Percentiles rank a stretch among this genome's conserved stretches.
Evolutionary conservation across 1,140 invertebrate genomes (phyloP).

Genomic region (Aphelinus atriplicis): DNA sequence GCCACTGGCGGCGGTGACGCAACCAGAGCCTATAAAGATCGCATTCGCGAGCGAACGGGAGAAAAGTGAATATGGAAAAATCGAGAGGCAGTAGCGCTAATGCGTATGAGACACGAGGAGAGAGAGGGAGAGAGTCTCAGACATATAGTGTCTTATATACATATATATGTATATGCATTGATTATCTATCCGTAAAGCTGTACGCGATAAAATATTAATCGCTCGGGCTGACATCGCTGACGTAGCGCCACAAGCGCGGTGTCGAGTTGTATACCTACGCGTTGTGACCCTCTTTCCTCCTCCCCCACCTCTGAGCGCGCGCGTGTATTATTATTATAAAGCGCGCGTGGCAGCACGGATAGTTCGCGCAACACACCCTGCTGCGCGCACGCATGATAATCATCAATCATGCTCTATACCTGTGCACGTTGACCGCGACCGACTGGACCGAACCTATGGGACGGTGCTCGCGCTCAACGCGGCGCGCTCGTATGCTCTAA

Average conservation of each 20-base stretch:
- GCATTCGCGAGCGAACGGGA: not conserved
- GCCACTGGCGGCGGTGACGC: not conserved
- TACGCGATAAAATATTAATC: slow-evolving; percentile 51
- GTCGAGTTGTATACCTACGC: slow-evolving; percentile 32
- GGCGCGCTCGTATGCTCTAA: no score
- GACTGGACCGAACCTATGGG: no score
- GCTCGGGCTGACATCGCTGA: slow-evolving; percentile 28
- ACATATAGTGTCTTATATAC: no score
- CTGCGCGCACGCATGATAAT: no score
- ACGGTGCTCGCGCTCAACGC: no score
- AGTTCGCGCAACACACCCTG: no score
- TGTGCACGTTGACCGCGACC: no score
- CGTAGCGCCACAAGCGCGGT: not conserved
- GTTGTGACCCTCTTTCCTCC: slow-evolving; percentile 26
- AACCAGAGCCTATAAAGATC: not conserved
- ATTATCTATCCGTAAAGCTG: slow-evolving; percentile 46
- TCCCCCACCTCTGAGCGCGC: not conserved
- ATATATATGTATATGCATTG: slow-evolving; percentile 31
- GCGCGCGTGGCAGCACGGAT: not conserved
- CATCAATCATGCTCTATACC: no score
- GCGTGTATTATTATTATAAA: slow-evolving; percentile 8
- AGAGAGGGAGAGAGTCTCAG: not conserved
- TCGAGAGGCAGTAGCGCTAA: not conserved
- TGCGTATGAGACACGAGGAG: not conserved
- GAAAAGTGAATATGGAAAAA: slow-evolving; percentile 25